A percentile compares a stretch with the other conserved stretches of the same genome.
These are phyloP conservation scores for Cardiocondyla obscurior DNA, from an alignment of 1,140 invertebrate species.

Conservation along the genomic window DNA sequence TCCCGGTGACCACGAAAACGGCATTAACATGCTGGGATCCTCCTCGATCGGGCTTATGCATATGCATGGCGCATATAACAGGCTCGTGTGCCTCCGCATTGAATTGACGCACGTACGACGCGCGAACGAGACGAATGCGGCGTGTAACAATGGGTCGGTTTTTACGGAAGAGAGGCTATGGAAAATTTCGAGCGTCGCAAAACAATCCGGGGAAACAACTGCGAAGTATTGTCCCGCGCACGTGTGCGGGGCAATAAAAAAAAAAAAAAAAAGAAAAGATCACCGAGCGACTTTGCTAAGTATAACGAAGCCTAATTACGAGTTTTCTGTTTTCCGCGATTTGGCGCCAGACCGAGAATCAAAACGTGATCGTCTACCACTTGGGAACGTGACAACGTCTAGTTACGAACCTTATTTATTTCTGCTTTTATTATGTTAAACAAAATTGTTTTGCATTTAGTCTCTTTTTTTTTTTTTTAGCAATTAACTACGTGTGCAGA, in stretches of 20 bases:
- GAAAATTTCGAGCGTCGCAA: constrained; percentile 57
- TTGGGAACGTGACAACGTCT: not conserved
- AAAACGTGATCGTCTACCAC: too few species aligned
- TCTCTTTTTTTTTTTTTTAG: too few species aligned
- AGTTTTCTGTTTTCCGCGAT: not conserved
- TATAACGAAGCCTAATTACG: constrained; percentile 5
- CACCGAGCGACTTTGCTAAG: not conserved
- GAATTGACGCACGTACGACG: constrained; percentile 59
- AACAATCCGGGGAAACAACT: constrained; percentile 27
- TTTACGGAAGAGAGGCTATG: not conserved
- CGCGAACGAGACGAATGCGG: constrained; percentile 23
- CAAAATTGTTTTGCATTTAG: too few species aligned
- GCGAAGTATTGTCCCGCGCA: not conserved
- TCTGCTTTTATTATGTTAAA: too few species aligned
- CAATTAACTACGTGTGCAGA: too few species aligned
- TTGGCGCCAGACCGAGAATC: not conserved
- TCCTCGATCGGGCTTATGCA: constrained; percentile 46
- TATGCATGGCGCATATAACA: constrained; percentile 60
- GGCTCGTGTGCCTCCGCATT: constrained; percentile 39
- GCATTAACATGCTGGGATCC: constrained; percentile 51
- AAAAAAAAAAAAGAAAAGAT: too few species aligned
- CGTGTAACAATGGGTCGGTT: not conserved
- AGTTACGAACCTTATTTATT: too few species aligned
- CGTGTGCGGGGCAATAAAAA: constrained; percentile 4
- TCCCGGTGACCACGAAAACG: constrained; percentile 41